These are phyloP conservation scores for Sandelia bainsii DNA, from an alignment of 2,797 vertebrate species.

Conservation along the genomic window DNA sequence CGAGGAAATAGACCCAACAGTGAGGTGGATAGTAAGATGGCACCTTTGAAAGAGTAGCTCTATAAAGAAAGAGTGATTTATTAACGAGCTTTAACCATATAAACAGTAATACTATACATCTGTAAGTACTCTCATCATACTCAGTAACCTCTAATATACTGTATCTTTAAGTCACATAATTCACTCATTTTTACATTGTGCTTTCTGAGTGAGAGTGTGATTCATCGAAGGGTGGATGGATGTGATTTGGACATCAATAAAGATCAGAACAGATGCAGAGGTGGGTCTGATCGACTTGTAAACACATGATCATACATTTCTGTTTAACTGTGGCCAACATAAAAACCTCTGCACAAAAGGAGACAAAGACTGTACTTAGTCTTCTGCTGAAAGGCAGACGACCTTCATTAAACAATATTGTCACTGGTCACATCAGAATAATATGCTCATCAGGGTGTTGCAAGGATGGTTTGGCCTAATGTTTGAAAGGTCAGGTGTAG, in stretches of 20 bases:
- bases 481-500: not conserved
- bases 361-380: not conserved
- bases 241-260: not conserved
- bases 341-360: not conserved
- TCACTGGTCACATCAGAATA: not conserved
- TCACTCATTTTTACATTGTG: slow-evolving; percentile 77
- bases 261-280: slow-evolving; percentile 1
- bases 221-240: slow-evolving; percentile 10
- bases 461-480: not conserved
- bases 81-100: slow-evolving; percentile 55
- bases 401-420: not conserved
- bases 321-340: not conserved
- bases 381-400: not conserved
- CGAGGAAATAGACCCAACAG: slow-evolving; percentile 43
- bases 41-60: slow-evolving; percentile 53
- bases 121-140: slow-evolving; percentile 58
- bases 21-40: slow-evolving; percentile 48
- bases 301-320: not conserved
- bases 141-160: slow-evolving; percentile 43
- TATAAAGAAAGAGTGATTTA: slow-evolving; percentile 49
- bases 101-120: slow-evolving; percentile 50
- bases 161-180: slow-evolving; percentile 67
- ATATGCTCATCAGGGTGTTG: not conserved
- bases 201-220: slow-evolving; percentile 67
- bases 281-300: slow-evolving; percentile 16